A percentile compares a stretch with the other conserved stretches of the same genome.
Evolutionary conservation across 30 jellyfish, hydroid and myxozoan genomes (phyloP).

Genomic region (Pelagia noctiluca): DNA sequence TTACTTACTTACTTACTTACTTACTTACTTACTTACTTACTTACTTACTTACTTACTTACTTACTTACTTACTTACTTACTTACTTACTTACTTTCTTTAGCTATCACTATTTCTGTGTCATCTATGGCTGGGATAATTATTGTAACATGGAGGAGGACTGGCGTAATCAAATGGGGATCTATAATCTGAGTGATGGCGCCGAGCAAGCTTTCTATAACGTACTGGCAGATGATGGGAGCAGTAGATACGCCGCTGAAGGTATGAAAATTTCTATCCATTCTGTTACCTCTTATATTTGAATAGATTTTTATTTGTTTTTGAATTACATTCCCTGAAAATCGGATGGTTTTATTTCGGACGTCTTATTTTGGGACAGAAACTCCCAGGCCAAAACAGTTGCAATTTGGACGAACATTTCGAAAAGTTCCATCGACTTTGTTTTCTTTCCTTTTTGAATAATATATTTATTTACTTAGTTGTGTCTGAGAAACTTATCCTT

Average conservation of each 20-base stretch:
- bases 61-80: not conserved
- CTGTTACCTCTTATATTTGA: not conserved
- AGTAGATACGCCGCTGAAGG: slow-evolving; percentile 87
- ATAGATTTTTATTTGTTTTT: not conserved
- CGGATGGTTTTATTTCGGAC: no score
- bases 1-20: no score
- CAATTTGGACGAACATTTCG: no score
- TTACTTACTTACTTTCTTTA: slow-evolving; percentile 1
- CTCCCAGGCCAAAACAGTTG: no score
- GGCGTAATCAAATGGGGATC: slow-evolving; percentile 93
- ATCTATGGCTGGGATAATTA: slow-evolving; percentile 85
- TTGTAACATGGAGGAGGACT: slow-evolving; percentile 77
- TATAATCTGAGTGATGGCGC: slow-evolving; percentile 61
- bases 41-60: no score
- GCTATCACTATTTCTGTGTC: slow-evolving; percentile 84
- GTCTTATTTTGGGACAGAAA: no score
- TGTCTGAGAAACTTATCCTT: no score
- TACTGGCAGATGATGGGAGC: slow-evolving; percentile 87
- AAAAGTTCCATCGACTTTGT: no score
- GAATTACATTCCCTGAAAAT: no score
- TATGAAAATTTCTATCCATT: not conserved
- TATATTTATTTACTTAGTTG: no score
- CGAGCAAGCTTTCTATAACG: slow-evolving; percentile 87
- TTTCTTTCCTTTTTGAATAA: no score
- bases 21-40: no score